These are phyloP conservation scores for Tetramorium alpestre DNA, from an alignment of 1,140 invertebrate genomes.

Conservation along the genomic window DNA sequence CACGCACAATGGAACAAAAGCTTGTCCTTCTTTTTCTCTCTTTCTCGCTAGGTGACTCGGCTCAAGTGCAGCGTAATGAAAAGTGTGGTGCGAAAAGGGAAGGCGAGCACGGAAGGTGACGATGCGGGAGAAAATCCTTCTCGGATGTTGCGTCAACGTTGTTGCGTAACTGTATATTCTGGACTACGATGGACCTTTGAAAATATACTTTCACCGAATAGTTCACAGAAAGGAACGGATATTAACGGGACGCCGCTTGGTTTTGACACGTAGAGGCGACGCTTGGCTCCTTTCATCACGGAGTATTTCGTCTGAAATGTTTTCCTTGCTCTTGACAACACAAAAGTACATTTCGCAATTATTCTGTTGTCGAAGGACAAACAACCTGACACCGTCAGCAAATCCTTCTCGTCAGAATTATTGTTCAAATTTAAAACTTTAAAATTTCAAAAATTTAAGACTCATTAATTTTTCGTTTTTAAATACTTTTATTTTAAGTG, in stretches of 20 bases:
- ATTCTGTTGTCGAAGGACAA: neutral
- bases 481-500: neutral
- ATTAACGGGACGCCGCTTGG: neutral
- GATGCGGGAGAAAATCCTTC: neutral
- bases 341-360: neutral
- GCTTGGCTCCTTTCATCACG: too few relatives aligned
- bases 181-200: neutral
- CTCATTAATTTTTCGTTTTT: neutral
- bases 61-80: conserved; percentile 30
- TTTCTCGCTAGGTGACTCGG: conserved; percentile 8
- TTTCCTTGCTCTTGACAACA: neutral
- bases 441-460: neutral
- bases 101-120: neutral
- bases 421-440: neutral
- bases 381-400: neutral
- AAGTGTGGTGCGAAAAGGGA: neutral
- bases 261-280: neutral
- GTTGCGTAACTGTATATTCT: neutral
- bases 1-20: conserved; percentile 56
- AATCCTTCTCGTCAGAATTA: neutral
- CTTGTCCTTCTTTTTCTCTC: neutral
- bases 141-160: conserved; percentile 9
- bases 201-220: conserved; percentile 15
- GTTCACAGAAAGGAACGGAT: neutral
- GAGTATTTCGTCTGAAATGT: neutral